Conservation (phyloP, 2,888 invertebrate genomes). For the Ellobium chinense region DNA sequence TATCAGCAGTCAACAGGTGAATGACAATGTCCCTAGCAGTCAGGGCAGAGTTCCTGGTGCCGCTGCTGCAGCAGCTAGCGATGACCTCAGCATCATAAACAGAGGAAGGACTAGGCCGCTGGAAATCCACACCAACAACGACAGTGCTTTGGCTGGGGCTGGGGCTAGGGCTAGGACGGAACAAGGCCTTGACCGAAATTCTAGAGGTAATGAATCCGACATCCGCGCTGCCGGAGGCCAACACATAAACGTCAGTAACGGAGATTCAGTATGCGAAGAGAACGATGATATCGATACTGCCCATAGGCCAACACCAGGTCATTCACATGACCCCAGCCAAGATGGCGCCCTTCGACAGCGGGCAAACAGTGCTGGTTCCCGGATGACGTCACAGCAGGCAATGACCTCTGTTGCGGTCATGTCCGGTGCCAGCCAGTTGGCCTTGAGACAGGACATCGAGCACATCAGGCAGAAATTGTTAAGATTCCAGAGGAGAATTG, state of each 20-base stretch:
- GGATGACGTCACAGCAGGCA: not conserved
- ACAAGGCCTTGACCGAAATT: not conserved
- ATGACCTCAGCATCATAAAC: no score
- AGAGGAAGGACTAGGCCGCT: no score
- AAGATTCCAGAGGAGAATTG: conserved; percentile 18
- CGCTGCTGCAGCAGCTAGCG: no score
- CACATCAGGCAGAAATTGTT: conserved; percentile 15
- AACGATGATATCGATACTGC: not conserved
- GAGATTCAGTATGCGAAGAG: no score
- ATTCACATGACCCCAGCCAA: not conserved
- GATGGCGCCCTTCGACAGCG: not conserved
- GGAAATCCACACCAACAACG: no score
- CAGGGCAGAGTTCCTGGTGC: no score
- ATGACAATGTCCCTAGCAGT: not conserved
- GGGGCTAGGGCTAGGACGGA: not conserved
- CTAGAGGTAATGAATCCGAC: no score
- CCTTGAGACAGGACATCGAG: not conserved
- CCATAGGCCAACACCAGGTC: not conserved
- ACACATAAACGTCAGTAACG: no score
- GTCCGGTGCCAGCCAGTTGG: not conserved
- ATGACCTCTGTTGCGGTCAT: not conserved
- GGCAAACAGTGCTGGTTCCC: not conserved
- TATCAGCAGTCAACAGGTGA: not conserved
- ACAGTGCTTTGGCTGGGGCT: no score
- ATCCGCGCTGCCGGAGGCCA: no score